A percentile compares a stretch with the other conserved stretches of the same genome.
Evolutionary conservation across 2,113 vertebrate species (phyloP).

Genomic region (Pseudorasbora parva): DNA sequence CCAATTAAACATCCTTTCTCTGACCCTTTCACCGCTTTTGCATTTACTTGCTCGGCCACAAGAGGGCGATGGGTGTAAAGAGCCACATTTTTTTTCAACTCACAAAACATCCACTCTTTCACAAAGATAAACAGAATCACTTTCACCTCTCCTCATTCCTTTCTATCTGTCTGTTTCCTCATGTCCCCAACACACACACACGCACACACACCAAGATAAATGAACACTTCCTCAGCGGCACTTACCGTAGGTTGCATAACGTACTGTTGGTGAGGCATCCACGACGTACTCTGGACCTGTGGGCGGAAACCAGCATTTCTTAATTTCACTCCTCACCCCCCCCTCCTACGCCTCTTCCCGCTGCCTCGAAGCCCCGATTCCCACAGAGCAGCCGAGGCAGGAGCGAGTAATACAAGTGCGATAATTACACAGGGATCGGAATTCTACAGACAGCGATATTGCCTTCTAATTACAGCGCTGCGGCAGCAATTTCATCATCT

Average conservation of each 20-base stretch:
- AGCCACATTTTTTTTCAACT: neutral
- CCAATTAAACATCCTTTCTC: neutral
- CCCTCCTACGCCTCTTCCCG: conserved; percentile 12
- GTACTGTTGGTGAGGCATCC: conserved; percentile 99
- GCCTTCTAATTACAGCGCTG: conserved; percentile 73
- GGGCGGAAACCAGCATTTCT: conserved; percentile 54
- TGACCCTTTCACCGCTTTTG: neutral
- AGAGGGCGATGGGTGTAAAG: conserved; percentile 32
- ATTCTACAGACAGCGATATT: conserved; percentile 71
- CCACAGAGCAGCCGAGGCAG: conserved; percentile 54
- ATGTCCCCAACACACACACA: neutral
- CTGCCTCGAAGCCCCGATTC: conserved; percentile 35
- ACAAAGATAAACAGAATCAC: conserved; percentile 24
- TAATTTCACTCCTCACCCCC: conserved; percentile 48
- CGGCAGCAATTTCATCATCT: conserved; percentile 77
- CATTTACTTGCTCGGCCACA: conserved; percentile 27
- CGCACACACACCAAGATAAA: conserved; percentile 42
- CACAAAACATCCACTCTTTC: neutral
- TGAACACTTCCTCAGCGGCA: conserved; percentile 65
- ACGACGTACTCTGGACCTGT: conserved; percentile 99
- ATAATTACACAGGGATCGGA: conserved; percentile 64
- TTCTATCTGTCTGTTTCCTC: conserved; percentile 16
- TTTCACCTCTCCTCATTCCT: conserved; percentile 31
- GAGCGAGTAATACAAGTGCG: conserved; percentile 51
- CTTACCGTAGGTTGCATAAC: conserved; percentile 99